Percentiles rank a stretch among this genome's conserved stretches.
Conservation (phyloP, 2,888 invertebrate species). For the Dasypolia templi region DNA sequence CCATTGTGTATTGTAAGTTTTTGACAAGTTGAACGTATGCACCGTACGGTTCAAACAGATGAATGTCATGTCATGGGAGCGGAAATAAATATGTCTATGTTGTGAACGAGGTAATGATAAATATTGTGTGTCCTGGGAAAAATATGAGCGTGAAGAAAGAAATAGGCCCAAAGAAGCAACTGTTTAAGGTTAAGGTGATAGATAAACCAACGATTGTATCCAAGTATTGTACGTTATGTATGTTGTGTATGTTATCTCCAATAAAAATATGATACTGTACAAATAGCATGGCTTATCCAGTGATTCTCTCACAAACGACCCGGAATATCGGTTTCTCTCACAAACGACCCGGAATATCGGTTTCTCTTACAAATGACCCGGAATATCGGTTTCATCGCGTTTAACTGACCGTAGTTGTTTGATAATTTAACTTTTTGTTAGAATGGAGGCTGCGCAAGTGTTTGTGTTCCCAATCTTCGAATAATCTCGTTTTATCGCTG, state of each 20-base stretch:
- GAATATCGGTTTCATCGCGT: slow-evolving; percentile 61
- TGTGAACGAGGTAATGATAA: slow-evolving; percentile 21
- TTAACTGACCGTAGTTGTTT: slow-evolving; percentile 58
- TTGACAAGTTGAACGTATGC: slow-evolving; percentile 53
- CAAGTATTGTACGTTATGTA: slow-evolving; percentile 36
- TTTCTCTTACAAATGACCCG: too few relatives aligned
- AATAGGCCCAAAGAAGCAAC: background rate
- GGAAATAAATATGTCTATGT: slow-evolving; percentile 34
- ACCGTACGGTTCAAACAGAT: slow-evolving; percentile 46
- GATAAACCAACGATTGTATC: slow-evolving; percentile 24
- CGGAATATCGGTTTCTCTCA: slow-evolving; percentile 57
- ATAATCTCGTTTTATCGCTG: slow-evolving; percentile 68
- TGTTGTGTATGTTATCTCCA: slow-evolving; percentile 33
- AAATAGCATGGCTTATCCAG: slow-evolving; percentile 41
- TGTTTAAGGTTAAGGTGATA: slow-evolving; percentile 5
- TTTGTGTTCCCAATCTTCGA: slow-evolving; percentile 48
- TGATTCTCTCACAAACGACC: slow-evolving; percentile 32
- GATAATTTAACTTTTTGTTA: slow-evolving; percentile 65
- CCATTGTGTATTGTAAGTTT: slow-evolving; percentile 70
- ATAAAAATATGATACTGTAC: slow-evolving; percentile 62
- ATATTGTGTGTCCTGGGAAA: slow-evolving; percentile 10
- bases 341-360: slow-evolving; percentile 38
- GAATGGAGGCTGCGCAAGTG: slow-evolving; percentile 63
- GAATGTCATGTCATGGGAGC: slow-evolving; percentile 40
- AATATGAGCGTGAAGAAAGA: background rate